Evolutionary conservation across 1,140 invertebrate species (phyloP), one percentile per base, ranked within the genome.

Genomic region (Ylistrum balloti): DNA sequence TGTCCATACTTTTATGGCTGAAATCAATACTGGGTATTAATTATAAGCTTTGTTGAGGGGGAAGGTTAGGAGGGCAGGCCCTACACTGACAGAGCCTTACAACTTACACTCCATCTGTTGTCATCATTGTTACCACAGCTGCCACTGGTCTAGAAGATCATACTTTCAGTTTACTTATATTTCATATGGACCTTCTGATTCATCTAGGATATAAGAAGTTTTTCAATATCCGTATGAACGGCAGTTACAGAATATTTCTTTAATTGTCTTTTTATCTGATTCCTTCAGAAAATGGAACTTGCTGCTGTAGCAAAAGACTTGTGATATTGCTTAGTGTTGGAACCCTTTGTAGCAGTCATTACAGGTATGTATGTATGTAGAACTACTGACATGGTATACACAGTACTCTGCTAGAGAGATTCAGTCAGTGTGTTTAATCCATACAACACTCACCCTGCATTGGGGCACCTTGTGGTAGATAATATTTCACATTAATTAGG

Each of bases 1-100:
- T 74, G 56, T 74, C 56, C 56, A 74, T 74, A 74, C 17, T 74
- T 74, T 74, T 74, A 74, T 74, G n/a, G 56, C 56, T 74, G 56
- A 74, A 74, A 74, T 74, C 56, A 28, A 74, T 74, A 74, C 56
- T 28, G n/a, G 56, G 56, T 74, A 74, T n/a, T 74, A 74, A 28
- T 74, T 74, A 28, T 74, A 74, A 9, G 9, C 56, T 74, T 74
- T 28, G 28, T 74, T 28, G 5, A 74, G 22, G n/a, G 22, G 22
- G 5, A 74, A n/a, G 22, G 56, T 28, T 0, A 11, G n/a, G 56
- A 74, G 45, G 45, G 56, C 22, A 9, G 56, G 17, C 22, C 56
- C 17, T 9, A 74, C 56, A 74, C 22, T 13, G 20, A 45, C 9
- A 17, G 56, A 28, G n/a, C 56, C 56, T n/a, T 45, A 17, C 10